phyloP scores from a whole-genome alignment of 2,888 invertebrate genomes.

The Brachypterus glaber region DNA sequence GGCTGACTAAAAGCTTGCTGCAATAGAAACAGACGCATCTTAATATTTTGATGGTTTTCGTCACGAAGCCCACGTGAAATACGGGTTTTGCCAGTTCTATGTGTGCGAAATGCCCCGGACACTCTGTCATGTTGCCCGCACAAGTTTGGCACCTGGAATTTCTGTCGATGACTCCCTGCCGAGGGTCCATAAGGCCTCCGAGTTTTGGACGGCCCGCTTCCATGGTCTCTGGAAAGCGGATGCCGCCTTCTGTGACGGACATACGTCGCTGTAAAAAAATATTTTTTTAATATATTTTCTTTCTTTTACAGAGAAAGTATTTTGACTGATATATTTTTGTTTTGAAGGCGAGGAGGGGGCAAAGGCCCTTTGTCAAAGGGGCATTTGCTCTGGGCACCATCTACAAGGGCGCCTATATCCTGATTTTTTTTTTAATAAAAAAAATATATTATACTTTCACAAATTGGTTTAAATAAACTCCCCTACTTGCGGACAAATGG shows the following conservation, averaged over 20 bases:
- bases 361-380: too few species aligned
- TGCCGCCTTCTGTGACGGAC: slow-evolving; percentile 97
- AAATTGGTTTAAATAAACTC: too few species aligned
- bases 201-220: slow-evolving; percentile 97
- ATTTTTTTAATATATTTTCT: too few species aligned
- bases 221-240: slow-evolving; percentile 94
- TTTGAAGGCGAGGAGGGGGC: too few species aligned
- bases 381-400: too few species aligned
- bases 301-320: too few species aligned
- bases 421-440: too few species aligned
- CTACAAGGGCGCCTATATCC: too few species aligned
- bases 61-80: slow-evolving; percentile 95
- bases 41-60: slow-evolving; percentile 94
- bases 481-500: too few species aligned
- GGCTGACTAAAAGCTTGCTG: slow-evolving; percentile 91
- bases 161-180: slow-evolving; percentile 95
- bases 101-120: slow-evolving; percentile 99
- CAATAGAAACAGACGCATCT: slow-evolving; percentile 99
- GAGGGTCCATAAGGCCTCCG: slow-evolving; percentile 97
- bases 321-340: too few species aligned
- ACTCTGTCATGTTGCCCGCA: slow-evolving; percentile 96
- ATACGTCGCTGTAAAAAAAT: slow-evolving; percentile 97
- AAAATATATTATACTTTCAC: too few species aligned
- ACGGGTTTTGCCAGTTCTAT: slow-evolving; percentile 98
- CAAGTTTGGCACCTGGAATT: slow-evolving; percentile 91